These are phyloP conservation scores for Syngnathus scovelli DNA, from an alignment of 2,113 vertebrate species.

Conservation along the genomic window DNA sequence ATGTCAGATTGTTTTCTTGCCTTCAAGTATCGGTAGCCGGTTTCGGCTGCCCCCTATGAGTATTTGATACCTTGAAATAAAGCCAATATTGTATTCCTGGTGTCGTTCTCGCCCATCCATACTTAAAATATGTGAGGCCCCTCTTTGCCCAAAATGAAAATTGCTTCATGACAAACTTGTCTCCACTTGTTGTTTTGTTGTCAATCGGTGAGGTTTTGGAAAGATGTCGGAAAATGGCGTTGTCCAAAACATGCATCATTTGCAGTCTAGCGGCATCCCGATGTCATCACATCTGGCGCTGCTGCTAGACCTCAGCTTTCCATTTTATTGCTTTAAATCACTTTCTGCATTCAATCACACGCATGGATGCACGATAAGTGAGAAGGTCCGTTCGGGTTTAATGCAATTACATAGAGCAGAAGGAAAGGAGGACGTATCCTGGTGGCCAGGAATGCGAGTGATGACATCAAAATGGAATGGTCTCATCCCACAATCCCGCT, in stretches of 20 bases:
- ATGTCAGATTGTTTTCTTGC: too few species aligned
- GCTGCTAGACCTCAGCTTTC: conserved; percentile 3
- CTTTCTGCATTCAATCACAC: conserved; percentile 9
- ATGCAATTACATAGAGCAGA: conserved; percentile 21
- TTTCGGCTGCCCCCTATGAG: too few species aligned
- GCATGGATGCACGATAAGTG: conserved; percentile 14
- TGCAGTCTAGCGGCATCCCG: neutral
- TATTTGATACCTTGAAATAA: too few species aligned
- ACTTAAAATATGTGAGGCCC: neutral
- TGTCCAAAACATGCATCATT: neutral
- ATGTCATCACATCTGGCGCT: neutral
- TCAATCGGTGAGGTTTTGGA: neutral
- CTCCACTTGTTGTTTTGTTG: neutral
- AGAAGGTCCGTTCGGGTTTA: conserved; percentile 34
- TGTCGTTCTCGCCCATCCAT: too few species aligned
- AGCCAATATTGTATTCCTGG: too few species aligned
- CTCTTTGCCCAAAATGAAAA: neutral
- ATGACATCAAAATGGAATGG: conserved; percentile 70
- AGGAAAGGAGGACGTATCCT: conserved; percentile 38
- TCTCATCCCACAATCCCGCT: conserved; percentile 64
- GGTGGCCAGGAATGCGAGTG: conserved; percentile 62
- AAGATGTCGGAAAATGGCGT: neutral
- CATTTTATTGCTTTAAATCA: conserved; percentile 9
- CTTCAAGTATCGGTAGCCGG: too few species aligned
- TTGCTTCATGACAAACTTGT: neutral